phyloP scores from a whole-genome alignment of 2,888 invertebrate species.

The Fissipunctia ypsillon region DNA sequence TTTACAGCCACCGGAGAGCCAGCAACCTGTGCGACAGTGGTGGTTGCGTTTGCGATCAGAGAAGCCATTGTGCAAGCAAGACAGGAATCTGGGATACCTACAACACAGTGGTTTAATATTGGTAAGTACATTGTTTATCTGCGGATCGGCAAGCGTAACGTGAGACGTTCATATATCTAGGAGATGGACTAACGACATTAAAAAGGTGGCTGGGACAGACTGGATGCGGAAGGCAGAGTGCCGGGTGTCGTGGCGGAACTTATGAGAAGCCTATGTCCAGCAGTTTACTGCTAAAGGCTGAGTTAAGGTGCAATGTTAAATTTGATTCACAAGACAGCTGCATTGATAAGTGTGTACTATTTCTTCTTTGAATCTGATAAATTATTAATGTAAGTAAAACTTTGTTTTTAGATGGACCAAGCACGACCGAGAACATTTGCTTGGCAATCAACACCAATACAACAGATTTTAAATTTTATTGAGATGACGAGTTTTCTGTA shows the following conservation, averaged over 20 bases:
- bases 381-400: neutral
- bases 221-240: no score
- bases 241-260: neutral
- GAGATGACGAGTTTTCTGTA: no score
- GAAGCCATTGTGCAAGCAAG: conserved; percentile 91
- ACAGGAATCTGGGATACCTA: conserved; percentile 86
- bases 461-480: conserved; percentile 56
- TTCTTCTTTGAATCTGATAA: neutral
- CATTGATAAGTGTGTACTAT: neutral
- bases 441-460: conserved; percentile 56
- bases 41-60: conserved; percentile 89
- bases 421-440: conserved; percentile 71
- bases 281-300: neutral
- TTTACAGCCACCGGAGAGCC: conserved; percentile 84
- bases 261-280: no score
- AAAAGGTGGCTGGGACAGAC: neutral
- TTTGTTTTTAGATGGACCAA: conserved; percentile 74
- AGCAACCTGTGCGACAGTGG: conserved; percentile 79
- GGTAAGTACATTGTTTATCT: conserved; percentile 77
- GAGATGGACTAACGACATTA: no score
- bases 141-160: neutral
- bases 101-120: conserved; percentile 88
- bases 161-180: no score
- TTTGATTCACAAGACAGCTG: neutral
- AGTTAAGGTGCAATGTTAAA: neutral